phyloP scores from a whole-genome alignment of 2,113 vertebrate genomes.

The Ardeotis arabs region DNA sequence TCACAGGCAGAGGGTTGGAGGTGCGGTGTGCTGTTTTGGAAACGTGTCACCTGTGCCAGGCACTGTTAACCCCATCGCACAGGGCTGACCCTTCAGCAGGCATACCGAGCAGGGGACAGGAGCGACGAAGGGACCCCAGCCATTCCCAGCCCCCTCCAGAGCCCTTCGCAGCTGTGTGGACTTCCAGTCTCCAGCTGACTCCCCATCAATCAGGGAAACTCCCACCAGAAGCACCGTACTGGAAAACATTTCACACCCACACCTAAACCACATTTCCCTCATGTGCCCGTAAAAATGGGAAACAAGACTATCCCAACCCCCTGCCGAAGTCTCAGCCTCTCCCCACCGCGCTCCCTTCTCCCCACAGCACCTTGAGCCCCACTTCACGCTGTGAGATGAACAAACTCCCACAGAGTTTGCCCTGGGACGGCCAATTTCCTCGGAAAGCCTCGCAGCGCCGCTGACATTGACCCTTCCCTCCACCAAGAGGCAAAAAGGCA shows the following conservation, averaged over 20 bases:
- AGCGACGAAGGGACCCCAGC: too few species aligned
- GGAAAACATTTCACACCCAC: accelerated
- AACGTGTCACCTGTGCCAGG: accelerated
- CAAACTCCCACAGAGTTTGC: neutral
- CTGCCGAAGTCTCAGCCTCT: neutral
- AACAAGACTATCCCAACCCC: neutral
- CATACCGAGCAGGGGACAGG: too few species aligned
- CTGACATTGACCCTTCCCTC: neutral
- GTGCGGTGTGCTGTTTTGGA: neutral
- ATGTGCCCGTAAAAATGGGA: neutral
- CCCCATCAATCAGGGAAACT: neutral
- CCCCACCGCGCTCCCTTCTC: neutral
- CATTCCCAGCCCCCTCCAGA: neutral
- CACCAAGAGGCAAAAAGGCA: neutral
- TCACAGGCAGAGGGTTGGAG: neutral
- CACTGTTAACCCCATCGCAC: neutral
- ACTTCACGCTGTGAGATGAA: neutral
- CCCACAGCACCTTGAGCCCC: neutral
- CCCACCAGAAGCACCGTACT: neutral
- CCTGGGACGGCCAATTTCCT: neutral
- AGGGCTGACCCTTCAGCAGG: neutral
- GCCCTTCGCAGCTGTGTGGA: neutral
- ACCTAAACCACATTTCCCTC: neutral
- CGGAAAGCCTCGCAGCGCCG: neutral
- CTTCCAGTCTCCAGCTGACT: neutral